Base-by-base conservation (phyloP, 2,797 vertebrate species). In the Malurus leucopterus region DNA sequence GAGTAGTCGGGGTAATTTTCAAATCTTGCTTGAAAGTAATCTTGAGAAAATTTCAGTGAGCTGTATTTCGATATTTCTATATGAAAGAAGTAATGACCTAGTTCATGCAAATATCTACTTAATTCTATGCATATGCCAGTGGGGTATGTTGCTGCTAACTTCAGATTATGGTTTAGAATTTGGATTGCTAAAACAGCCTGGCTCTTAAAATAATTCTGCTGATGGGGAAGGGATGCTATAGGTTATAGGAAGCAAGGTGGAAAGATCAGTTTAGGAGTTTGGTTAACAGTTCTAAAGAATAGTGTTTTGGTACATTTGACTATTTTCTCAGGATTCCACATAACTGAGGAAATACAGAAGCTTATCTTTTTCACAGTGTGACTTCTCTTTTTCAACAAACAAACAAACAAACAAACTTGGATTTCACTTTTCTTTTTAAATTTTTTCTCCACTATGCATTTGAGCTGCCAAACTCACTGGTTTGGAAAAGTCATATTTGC, bases 1-100 rank as follows among this genome's bases (percentile, higher is more conserved):
- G 18, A 22, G 38, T 38, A 54, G 13, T 4, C 32, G 18, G 59
- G 16, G 17, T 79, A 13, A 43, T 57, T 86, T 73, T n/a, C n/a
- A 88, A 73, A 64, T 44, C 53, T 67, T 75, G 58, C 13, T 63
- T 70, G 53, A 88, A 91, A 73, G 30, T 50, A 58, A 75, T 51
- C 11, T 32, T 32, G 18, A 86, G 38, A 76, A 86, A 84, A 70
- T 41, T 47, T 77, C 29, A 26, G 24, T 54, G 13, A 76, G 20
- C 6, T 78, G 16, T 63, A 34, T 86, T 88, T 81, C 88, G 21
- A 54, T 84, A 64, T 22, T 72, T 11, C 21, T 54, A 47, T 21
- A 38, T 30, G 59, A 58, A 89, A 88, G 51, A 67, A 76, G 69
- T 76, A 61, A 67, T 34, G 15, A 72, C 17, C 29, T 67, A 46